phyloP scores from a whole-genome alignment of 1,140 invertebrate species.

The Drosophila bocqueti region DNA sequence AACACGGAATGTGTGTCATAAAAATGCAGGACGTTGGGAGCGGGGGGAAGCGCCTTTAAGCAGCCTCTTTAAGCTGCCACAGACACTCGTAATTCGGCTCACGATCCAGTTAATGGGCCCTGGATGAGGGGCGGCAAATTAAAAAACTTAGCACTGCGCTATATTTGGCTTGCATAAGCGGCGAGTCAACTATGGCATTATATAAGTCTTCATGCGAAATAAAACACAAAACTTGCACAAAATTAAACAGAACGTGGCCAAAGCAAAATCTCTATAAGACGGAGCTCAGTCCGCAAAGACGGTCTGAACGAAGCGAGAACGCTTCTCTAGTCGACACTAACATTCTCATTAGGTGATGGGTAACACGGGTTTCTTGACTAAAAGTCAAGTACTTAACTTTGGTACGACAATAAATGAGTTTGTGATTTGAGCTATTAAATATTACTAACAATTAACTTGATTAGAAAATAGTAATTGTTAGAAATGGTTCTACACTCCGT shows the following conservation, averaged over 20 bases:
- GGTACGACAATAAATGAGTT: no score
- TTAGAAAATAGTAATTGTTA: no score
- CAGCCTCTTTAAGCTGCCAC: conserved; percentile 20
- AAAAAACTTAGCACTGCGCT: conserved; percentile 72
- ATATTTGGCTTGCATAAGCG: conserved; percentile 75
- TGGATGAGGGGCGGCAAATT: conserved; percentile 53
- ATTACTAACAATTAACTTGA: not conserved
- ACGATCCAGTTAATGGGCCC: conserved; percentile 53
- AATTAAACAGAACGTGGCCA: conserved; percentile 67
- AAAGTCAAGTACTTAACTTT: not conserved
- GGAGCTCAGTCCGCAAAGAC: conserved; percentile 27
- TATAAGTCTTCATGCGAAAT: conserved; percentile 19
- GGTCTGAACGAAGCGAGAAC: conserved; percentile 18
- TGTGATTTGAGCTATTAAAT: not conserved
- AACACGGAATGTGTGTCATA: conserved; percentile 72
- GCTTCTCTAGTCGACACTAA: conserved; percentile 14
- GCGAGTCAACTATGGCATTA: conserved; percentile 25
- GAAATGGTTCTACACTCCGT: not conserved
- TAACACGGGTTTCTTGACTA: not conserved
- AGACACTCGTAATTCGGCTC: conserved; percentile 14
- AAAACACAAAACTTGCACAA: conserved; percentile 51
- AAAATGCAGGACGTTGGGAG: conserved; percentile 51
- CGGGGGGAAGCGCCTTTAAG: conserved; percentile 25
- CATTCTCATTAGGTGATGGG: conserved; percentile 20
- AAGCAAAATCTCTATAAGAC: conserved; percentile 56